Evolutionary conservation across 1,140 invertebrate genomes (phyloP), one percentile per base, ranked within the genome.

Genomic region (Drosophila dunni): DNA sequence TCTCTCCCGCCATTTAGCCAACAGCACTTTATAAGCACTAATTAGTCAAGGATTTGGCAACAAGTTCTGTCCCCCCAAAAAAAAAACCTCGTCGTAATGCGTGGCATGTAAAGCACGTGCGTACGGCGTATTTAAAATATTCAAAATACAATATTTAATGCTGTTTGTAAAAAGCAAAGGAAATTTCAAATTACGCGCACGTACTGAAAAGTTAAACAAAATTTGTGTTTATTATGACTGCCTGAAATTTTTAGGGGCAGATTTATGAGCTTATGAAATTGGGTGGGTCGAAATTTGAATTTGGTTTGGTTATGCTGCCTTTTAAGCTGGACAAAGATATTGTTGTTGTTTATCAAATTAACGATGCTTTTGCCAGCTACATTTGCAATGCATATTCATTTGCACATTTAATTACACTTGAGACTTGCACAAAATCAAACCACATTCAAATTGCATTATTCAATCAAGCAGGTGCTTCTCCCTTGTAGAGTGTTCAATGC

Each of bases 401-500:
- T 79, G 80, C 65, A 75, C 70, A 75, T 76, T 82, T 81, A 81
- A 85, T 81, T 84, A 86, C 82, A 79, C 79, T 75, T 66, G 82
- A 84, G 81, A 74, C 38, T 76, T 67, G 53, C 71, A 85, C 71
- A 79, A 79, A 81, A 86, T 81, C 79, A 86, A 79, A 82, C 83
- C 82, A 61, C 75, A 82, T 86, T 76, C 72, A 82, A 86, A 86
- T 86, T 73, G 75, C 75, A 86, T 82, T 82, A 88, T 86, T 86
- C 68, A 88, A 81, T 79, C 78, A 80, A 66, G 44, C 44, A 45
- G 61, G 48, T 54, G 45, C 29, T 63, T 42, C 75, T 65, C 29
- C n/a, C 24, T 15, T 7, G 57, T 63, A 45, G 63, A 44, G 33
- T 53, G 24, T 10, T 53, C 36, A 53, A 24, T 11, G 33, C 10